Evolutionary conservation across 1,140 invertebrate genomes (phyloP), one percentile per base, ranked within the genome.

Genomic region (Drosophila watanabei): DNA sequence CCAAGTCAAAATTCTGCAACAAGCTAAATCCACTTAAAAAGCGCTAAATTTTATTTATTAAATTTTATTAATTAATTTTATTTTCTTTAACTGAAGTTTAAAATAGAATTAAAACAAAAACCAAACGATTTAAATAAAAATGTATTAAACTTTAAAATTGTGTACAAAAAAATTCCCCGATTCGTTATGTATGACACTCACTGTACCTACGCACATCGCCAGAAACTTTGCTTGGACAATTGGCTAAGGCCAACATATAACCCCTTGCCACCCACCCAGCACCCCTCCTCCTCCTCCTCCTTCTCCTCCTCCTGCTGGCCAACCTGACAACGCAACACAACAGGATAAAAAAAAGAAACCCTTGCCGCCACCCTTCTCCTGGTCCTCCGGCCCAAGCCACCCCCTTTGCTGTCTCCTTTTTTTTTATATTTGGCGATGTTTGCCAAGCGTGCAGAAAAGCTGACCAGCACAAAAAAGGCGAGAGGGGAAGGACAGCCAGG

Each of bases 371-470:
- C 58, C 69, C 59, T 52, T 54, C 56, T 54, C 48, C n/a, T 56
- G 24, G 14, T 20, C n/a, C 46, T 32, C 11, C 28, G 8, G 28
- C 4, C 16, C 30, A 18, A 52, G 30, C 43, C 57, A 32, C 70
- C 69, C 56, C 43, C 14, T 58, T 33, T 7, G 24, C 48, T 54
- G 13, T 51, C 20, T n/a, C n/a, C n/a, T 57, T 56, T 20, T 66
- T 48, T 71, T 30, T 41, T 37, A 20, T 48, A 16, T 49, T 57
- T 64, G 54, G 54, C 75, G 41, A 80, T 88, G 80, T 87, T 87
- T 88, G 76, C 80, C 51, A 80, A 88, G 80, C 81, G 85, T 88
- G 85, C 85, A 89, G 82, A 89, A 89, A 89, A 89, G 85, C 85
- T 89, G 85, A 89, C 85, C 85, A 89, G 86, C 86, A 90, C 81